phyloP scores from a whole-genome alignment of 2,113 vertebrate species.

The Nematolebias whitei region DNA sequence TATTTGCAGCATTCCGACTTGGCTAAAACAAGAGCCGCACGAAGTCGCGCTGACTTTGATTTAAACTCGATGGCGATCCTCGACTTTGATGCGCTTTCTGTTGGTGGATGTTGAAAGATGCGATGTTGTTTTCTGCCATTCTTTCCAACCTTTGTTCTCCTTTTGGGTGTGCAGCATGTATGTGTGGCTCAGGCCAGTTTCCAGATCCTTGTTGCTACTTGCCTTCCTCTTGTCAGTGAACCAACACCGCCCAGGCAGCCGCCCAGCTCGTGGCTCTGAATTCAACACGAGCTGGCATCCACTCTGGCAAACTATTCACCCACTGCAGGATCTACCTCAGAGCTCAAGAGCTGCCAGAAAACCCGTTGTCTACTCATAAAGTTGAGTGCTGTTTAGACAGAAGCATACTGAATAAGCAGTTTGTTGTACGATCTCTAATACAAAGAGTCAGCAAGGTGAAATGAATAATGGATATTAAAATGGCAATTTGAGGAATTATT shows the following conservation, averaged over 20 bases:
- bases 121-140: conserved; percentile 9
- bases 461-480: background rate
- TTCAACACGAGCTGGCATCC: conserved; percentile 45
- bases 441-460: background rate
- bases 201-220: conserved; percentile 61
- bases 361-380: conserved; percentile 27
- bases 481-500: background rate
- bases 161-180: background rate
- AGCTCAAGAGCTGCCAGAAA: conserved; percentile 36
- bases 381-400: conserved; percentile 9
- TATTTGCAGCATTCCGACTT: conserved; percentile 37
- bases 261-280: conserved; percentile 54
- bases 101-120: background rate
- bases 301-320: conserved; percentile 28
- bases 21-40: background rate
- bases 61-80: background rate
- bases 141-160: background rate
- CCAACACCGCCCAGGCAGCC: conserved; percentile 45
- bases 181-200: conserved; percentile 40
- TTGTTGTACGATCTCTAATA: background rate
- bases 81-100: background rate
- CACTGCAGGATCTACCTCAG: conserved; percentile 30
- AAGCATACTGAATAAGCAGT: background rate
- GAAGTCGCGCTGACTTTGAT: conserved; percentile 9
- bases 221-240: conserved; percentile 57